Evolutionary conservation across 2,888 invertebrate genomes (phyloP).

Genomic region (Linyphia triangularis): DNA sequence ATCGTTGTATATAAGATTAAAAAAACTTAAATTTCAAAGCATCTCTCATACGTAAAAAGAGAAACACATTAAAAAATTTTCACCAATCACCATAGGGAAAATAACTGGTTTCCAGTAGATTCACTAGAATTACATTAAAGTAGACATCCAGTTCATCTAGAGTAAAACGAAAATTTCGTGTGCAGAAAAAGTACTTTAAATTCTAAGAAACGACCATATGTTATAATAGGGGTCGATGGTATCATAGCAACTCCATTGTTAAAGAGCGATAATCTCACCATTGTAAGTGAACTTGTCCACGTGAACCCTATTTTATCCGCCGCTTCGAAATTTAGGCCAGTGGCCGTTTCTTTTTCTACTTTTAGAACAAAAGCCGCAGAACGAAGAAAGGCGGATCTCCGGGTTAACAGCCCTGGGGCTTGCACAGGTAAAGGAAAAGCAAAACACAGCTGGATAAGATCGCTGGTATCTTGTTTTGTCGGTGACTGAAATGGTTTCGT

Average conservation of each 20-base stretch:
- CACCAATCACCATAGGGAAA: neutral
- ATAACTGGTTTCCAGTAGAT: neutral
- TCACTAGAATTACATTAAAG: neutral
- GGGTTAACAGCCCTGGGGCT: conserved; percentile 48
- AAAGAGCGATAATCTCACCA: neutral
- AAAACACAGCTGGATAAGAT: conserved; percentile 31
- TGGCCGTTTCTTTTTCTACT: conserved; percentile 4
- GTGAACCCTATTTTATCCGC: neutral
- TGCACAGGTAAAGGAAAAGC: conserved; percentile 36
- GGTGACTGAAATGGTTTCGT: neutral
- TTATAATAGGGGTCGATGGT: neutral
- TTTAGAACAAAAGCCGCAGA: conserved; percentile 21
- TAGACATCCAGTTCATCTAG: neutral
- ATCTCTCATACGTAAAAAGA: too few species aligned
- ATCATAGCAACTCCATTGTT: neutral
- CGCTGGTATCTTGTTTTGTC: neutral
- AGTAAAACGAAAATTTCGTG: neutral
- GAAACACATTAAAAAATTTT: too few species aligned
- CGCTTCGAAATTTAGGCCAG: neutral
- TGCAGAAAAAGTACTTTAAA: neutral
- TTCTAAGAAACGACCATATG: neutral
- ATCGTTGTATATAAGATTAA: too few species aligned
- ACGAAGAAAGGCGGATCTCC: conserved; percentile 59
- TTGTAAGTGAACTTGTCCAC: neutral
- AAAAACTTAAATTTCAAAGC: too few species aligned